phyloP scores from a whole-genome alignment of 2,797 vertebrate species.

The Myoxocephalus aenaeus region DNA sequence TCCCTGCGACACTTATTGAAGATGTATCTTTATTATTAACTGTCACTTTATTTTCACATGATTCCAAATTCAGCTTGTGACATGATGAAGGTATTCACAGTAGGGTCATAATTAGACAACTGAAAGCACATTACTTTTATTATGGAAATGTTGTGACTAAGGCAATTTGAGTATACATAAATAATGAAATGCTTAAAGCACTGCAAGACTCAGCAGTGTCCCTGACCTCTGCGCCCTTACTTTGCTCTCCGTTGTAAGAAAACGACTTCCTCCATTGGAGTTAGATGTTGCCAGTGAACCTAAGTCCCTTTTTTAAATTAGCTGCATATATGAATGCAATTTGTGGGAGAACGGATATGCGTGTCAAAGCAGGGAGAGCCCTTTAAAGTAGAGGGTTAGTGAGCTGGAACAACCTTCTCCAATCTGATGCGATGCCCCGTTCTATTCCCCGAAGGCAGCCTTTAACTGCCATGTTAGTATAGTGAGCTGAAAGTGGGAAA shows the following conservation, averaged over 20 bases:
- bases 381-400: slow-evolving; percentile 1
- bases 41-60: neutral
- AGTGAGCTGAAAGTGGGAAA: neutral
- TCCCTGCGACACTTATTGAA: neutral
- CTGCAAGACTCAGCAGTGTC: neutral
- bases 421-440: neutral
- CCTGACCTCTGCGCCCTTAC: neutral
- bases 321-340: slow-evolving; percentile 14
- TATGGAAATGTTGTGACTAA: neutral
- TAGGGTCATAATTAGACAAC: neutral
- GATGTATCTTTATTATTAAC: neutral
- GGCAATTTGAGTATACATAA: neutral
- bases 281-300: slow-evolving; percentile 7
- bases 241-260: neutral
- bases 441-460: neutral
- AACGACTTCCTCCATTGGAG: neutral
- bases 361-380: neutral
- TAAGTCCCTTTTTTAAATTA: slow-evolving; percentile 9
- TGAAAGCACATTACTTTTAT: neutral
- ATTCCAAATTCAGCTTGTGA: neutral
- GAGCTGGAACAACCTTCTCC: slow-evolving; percentile 27
- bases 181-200: neutral
- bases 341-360: neutral
- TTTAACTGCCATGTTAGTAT: neutral
- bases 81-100: neutral